Evolutionary conservation across 1,140 invertebrate genomes (phyloP), one percentile per base, ranked within the genome.

Genomic region (Scaptomyza montana): DNA sequence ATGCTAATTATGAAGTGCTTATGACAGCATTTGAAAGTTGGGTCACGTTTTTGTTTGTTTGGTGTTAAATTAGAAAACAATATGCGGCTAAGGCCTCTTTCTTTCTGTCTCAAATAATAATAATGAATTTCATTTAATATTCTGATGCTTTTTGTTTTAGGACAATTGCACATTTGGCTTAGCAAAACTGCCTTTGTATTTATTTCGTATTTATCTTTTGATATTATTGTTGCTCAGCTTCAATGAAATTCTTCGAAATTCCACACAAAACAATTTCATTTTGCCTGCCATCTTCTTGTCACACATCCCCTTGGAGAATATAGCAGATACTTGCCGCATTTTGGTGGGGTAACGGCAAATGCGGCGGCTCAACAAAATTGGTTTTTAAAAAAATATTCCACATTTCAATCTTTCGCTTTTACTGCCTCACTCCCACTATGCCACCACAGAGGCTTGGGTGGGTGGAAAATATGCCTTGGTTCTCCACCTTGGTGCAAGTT

Each of bases 381-480:
- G 82, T 87, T 87, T 87, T 87, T 79, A 87, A 86, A 86, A 87
- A 86, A 87, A 87, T 87, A 87, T 87, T 87, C 81, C 82, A 87
- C 82, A 87, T 87, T 87, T 87, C 82, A 87, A 87, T 87, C 84
- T 87, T 65, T 73, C 78, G 49, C 73, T 36, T 57, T 55, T 41
- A 21, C 49, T 61, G 13, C 25, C 21, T 25, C 45, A 13, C 16
- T 0, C 2, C 19, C 21, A 3, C 33, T 21, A 9, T 33, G 30
- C 10, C 59, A 16, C 54, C 28, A 9, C 36, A 9, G 25, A 8
- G 28, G 47, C 39, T 13, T 13, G 9, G 16, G 50, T 43, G 39
- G 39, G 7, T 36, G 7, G 33, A 30, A 30, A 6, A 3, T 39
- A 45, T 19, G 46, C 69, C 16, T 16, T 10, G 39, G 21, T 33